Base-by-base conservation (phyloP, 2,113 vertebrate genomes). In the Bagarius yarrelli region DNA sequence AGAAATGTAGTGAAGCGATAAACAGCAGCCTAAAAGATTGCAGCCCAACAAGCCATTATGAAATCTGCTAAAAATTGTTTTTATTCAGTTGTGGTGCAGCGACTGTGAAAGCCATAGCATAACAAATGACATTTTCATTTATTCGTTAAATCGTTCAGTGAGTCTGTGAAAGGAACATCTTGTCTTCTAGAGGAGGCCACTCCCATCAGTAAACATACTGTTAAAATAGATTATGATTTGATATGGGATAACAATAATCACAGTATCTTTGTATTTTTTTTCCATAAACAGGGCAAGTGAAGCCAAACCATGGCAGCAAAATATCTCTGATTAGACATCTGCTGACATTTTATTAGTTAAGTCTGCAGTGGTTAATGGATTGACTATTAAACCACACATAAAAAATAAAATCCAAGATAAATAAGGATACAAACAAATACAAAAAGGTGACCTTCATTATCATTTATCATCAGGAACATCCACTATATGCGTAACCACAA, bases 111-210 rank as follows among this genome's bases (percentile, higher is more conserved):
- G 23, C 40, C 40, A 44, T 6, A 71, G 16, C 12, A 52, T 3
- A 19, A 16, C n/a, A 71, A 9, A 52, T 52, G 2, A 8, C 3
- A 67, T 47, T 23, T 30, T 27, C n/a, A 71, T 25, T 1, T n/a
- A n/a, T 18, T 40, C 19, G 5, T n/a, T 21, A 44, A 67, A n/a
- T 4, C 23, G 18, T 52, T 50, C 44, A 30, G 16, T 6, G 15
- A 52, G 25, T 27, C 70, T 50, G 15, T 52, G n/a, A 15, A 4
- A 27, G 8, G 44, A 18, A 27, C 13, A 69, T n/a, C 14, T n/a
- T 67, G 36, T 69, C 66, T n/a, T 69, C 23, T 15, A 69, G 66
- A 44, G 44, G 21, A 69, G 36, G n/a, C 67, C 67, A 25, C 25
- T 30, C 25, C n/a, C 8, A 50, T 70, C 44, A 12, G 8, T 52